Base-by-base conservation (phyloP, 2,888 invertebrate species). In the Lasioglossum malachurum region DNA sequence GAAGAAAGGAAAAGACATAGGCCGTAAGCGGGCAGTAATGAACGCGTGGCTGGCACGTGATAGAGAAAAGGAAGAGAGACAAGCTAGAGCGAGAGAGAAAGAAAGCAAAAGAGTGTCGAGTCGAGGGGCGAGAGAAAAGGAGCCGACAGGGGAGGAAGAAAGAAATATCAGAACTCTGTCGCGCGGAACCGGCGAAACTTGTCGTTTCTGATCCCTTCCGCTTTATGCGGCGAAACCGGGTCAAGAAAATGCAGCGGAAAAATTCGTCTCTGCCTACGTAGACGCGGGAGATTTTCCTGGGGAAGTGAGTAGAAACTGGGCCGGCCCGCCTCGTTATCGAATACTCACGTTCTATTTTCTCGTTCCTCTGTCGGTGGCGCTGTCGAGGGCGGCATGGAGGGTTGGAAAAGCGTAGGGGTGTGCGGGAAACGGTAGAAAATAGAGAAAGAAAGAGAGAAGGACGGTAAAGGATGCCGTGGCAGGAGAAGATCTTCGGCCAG, bases 161-260 rank as follows among this genome's bases (percentile, higher is more conserved):
- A 75, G 80, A 75, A 82, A 74, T 71, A 49, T 69, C 60, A n/a
- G 64, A 38, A 60, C 76, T 64, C 49, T 60, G 38, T 35, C 64
- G 46, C 60, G 57, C 46, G 53, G 75, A 80, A 78, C 75, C 27
- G 71, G 84, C n/a, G 60, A 82, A 86, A 87, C 79, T 87, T 86
- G 83, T 87, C 87, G 83, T 75, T 76, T 77, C 87, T 81, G 87
- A 87, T 87, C 78, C 78, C 87, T 80, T 78, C 81, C 81, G 83
- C 79, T 87, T 87, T 83, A 83, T 72, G 57, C 72, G 67, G 23
- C 7, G 71, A 84, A 87, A 87, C 84, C 77, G 79, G 87, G 87
- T 87, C 87, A 87, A 87, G 87, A 87, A 87, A 87, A 87, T 87
- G 84, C 87, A 77, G 81, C 78, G 87, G 87, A 87, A 87, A 87